Evolutionary conservation across 1,140 invertebrate genomes (phyloP), one percentile per base, ranked within the genome.

Genomic region (Sinella curviseta): DNA sequence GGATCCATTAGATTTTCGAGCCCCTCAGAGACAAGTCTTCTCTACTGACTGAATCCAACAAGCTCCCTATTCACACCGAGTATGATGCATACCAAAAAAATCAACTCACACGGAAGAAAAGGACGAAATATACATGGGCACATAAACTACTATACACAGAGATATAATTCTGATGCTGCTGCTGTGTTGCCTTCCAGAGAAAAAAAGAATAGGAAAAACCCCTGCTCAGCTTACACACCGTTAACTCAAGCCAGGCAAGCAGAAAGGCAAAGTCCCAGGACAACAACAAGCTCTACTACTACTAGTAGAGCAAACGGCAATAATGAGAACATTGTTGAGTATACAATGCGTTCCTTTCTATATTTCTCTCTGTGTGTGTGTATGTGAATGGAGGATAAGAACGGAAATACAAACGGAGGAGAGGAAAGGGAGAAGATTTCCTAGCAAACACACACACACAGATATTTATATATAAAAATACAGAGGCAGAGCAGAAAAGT

Each of bases 321-420:
- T 60, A 60, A 60, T 60, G 55, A 26, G 55, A 60, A 60, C 55
- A 60, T 60, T 60, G 55, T 60, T 60, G n/a, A 60, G 55, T 60
- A 60, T 60, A 60, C 55, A 60, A 60, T 60, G 55, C 24, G 55
- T 24, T 14, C 55, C 55, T 60, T 24, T 60, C 55, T 24, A n/a
- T n/a, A n/a, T n/a, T n/a, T n/a, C n/a, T n/a, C n/a, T n/a, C n/a
- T n/a, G n/a, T n/a, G n/a, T n/a, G n/a, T n/a, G n/a, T n/a, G n/a
- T n/a, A n/a, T 60, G 55, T 60, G 12, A 60, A 60, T 24, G 55
- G 55, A 60, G 55, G 12, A 60, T 24, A 60, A 12, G 24, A 24
- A 60, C 14, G n/a, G 55, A 60, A 60, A 14, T 60, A 24, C 55
- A 60, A 14, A 24, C 24, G 24, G 3, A 60, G 39, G 4, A 48